Percentiles rank a stretch among this genome's conserved stretches.
Evolutionary conservation across 92 coral and sea anemone species (phyloP).

Genomic region (Actinostola sp.): DNA sequence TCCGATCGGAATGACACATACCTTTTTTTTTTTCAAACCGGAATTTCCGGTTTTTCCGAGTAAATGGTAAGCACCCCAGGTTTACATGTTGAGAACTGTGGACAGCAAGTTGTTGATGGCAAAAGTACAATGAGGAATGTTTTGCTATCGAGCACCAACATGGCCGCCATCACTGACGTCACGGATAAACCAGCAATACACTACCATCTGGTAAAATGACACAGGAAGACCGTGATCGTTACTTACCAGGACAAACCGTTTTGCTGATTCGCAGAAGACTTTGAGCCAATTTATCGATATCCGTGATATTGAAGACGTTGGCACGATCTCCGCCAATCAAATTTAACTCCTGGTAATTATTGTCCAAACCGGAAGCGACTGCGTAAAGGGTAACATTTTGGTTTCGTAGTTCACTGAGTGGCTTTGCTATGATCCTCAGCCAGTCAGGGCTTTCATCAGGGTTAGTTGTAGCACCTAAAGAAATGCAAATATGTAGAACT

Average conservation of each 20-base stretch:
- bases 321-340: slow-evolving; percentile 35
- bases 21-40: too few species aligned
- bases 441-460: slow-evolving; percentile 1
- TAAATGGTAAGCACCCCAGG: too few species aligned
- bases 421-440: slow-evolving; percentile 5
- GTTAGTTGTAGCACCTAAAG: background rate
- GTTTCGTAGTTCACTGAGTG: background rate
- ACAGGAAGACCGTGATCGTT: too few species aligned
- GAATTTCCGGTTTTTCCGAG: too few species aligned
- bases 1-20: too few species aligned
- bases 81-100: too few species aligned
- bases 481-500: background rate
- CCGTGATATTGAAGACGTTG: slow-evolving; percentile 6
- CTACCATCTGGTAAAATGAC: too few species aligned
- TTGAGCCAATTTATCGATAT: background rate
- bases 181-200: too few species aligned
- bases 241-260: slow-evolving; percentile 15
- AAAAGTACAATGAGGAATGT: too few species aligned
- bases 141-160: too few species aligned
- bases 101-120: too few species aligned
- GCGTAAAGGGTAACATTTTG: slow-evolving; percentile 1
- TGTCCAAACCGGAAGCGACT: slow-evolving; percentile 9
- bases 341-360: slow-evolving; percentile 8
- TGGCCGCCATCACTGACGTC: too few species aligned
- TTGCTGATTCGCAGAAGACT: background rate